A percentile compares a stretch with the other conserved stretches of the same genome.
phyloP scores from a whole-genome alignment of 2,888 invertebrate species.

The Trichogramma evanescens region DNA sequence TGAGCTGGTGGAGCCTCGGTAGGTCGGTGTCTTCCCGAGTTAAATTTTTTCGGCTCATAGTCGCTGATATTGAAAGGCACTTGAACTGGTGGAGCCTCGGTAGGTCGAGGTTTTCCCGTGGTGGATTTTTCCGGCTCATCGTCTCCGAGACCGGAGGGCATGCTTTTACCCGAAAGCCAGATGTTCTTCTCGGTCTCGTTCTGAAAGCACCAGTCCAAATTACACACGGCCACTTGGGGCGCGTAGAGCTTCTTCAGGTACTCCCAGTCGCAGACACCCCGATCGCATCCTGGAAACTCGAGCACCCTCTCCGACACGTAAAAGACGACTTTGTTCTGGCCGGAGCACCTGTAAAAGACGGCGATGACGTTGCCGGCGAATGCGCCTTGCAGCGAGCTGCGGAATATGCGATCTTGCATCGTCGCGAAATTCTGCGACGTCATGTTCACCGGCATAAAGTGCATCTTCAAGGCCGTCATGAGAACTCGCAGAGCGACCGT shows the following conservation, averaged over 20 bases:
- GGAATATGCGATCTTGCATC: constrained; percentile 58
- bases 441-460: constrained; percentile 56
- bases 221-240: no score
- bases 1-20: no score
- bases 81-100: no score
- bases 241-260: constrained; percentile 48
- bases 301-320: constrained; percentile 67
- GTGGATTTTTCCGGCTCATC: no score
- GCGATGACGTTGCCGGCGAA: constrained; percentile 70
- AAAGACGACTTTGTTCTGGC: constrained; percentile 57
- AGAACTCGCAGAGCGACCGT: constrained; percentile 56
- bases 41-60: no score
- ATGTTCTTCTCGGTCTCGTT: no score
- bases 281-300: constrained; percentile 61
- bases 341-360: constrained; percentile 62
- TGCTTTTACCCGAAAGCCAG: no score
- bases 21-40: no score
- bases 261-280: constrained; percentile 72
- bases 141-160: no score
- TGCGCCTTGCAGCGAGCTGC: constrained; percentile 61
- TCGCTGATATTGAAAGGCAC: no score
- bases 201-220: no score
- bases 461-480: constrained; percentile 58
- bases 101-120: no score
- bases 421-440: constrained; percentile 59